Evolutionary conservation across 2,113 vertebrate genomes (phyloP).

Genomic region (Lepidiolamprologus cunningtoni): DNA sequence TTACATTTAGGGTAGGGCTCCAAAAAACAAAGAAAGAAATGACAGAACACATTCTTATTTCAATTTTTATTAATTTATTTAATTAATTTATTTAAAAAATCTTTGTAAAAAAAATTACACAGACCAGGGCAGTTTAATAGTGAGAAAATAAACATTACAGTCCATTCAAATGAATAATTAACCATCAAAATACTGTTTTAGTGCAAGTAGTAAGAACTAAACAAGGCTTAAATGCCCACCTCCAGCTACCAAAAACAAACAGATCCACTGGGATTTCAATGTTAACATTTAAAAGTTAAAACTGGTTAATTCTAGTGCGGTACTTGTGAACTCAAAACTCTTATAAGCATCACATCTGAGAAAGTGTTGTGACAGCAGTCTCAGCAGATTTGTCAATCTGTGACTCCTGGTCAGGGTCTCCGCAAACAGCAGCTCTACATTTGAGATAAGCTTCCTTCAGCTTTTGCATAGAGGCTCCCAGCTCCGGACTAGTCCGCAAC

Average conservation of each 20-base stretch:
- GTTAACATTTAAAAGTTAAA: neutral
- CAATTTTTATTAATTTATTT: neutral
- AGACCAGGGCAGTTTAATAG: neutral
- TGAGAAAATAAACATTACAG: neutral
- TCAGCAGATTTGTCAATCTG: neutral
- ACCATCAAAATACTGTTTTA: neutral
- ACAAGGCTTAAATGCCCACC: neutral
- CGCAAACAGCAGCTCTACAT: constrained; percentile 73
- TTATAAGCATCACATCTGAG: neutral
- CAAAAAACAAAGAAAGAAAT: neutral
- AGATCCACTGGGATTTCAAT: neutral
- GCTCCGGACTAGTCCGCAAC: constrained; percentile 70
- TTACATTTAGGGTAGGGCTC: neutral
- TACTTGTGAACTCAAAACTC: neutral
- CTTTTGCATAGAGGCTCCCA: constrained; percentile 52
- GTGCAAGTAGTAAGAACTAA: neutral
- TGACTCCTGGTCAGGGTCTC: constrained; percentile 39
- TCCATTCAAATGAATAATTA: neutral
- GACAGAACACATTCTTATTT: neutral
- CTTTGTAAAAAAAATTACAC: neutral
- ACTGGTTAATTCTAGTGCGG: neutral
- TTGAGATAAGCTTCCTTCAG: constrained; percentile 66
- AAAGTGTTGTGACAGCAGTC: neutral
- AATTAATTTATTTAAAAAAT: neutral
- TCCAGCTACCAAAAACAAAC: neutral